Percentiles rank a stretch among this genome's conserved stretches.
Conservation (phyloP, 2,797 vertebrate species). For the Anabas testudineus region DNA sequence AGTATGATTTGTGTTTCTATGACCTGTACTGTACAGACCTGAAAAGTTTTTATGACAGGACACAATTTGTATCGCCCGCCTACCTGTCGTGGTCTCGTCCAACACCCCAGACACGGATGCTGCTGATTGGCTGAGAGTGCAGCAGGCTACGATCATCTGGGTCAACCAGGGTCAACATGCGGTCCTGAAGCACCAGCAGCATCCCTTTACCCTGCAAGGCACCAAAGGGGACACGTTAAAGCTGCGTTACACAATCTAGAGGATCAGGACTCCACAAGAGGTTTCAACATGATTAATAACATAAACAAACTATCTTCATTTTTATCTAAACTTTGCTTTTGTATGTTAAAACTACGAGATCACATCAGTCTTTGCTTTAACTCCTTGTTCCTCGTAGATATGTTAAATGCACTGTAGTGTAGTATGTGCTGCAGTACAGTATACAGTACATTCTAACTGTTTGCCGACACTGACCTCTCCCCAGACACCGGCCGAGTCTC, state of each 20-base stretch:
- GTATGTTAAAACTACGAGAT: no score
- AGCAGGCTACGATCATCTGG: slow-evolving; percentile 92
- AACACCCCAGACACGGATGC: slow-evolving; percentile 97
- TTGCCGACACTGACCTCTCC: slow-evolving; percentile 89
- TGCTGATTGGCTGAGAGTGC: slow-evolving; percentile 96
- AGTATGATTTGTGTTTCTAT: not conserved
- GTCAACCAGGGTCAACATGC: slow-evolving; percentile 94
- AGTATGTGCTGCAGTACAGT: not conserved
- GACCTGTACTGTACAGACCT: no score
- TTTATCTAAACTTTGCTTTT: no score
- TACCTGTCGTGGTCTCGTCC: slow-evolving; percentile 97
- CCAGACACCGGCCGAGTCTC: slow-evolving; percentile 93
- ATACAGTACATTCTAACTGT: no score
- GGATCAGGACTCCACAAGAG: not conserved
- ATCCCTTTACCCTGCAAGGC: slow-evolving; percentile 93
- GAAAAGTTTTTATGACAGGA: not conserved
- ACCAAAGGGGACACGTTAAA: no score
- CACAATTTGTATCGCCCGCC: slow-evolving; percentile 54
- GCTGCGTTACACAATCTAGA: not conserved
- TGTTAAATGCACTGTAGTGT: no score
- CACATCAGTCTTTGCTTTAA: no score
- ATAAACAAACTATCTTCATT: no score
- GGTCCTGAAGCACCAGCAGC: slow-evolving; percentile 94
- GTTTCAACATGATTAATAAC: not conserved
- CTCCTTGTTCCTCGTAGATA: no score